Base-by-base conservation (phyloP, 2,888 invertebrate species). In the Philhelius pedissequus region DNA sequence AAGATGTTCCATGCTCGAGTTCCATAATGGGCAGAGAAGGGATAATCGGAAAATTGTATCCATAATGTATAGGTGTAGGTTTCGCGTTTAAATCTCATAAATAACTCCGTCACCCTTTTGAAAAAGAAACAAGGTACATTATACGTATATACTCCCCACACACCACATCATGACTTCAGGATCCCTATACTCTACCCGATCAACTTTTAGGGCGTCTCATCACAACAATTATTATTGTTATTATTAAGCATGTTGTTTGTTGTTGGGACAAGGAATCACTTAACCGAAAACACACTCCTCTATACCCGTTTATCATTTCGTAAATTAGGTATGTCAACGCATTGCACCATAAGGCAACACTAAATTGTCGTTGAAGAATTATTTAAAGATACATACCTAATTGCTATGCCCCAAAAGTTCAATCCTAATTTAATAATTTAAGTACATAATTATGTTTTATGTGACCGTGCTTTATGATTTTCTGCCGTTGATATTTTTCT, bases 291-390 rank as follows among this genome's bases (percentile, higher is more conserved):
- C 45, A 15, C n/a, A 62, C 45, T 62, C 43, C 20, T 43, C 38
- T 22, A 15, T 22, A 20, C 2, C 15, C 50, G n/a, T n/a, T n/a
- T n/a, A n/a, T 50, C 32, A 60, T 68, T 69, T 74, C 11, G 30
- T 74, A 50, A 74, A 69, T 80, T 74, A 80, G 74, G 60, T 69
- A 80, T 80, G 60, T 69, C 38, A 38, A n/a, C 38, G n/a, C 6
- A n/a, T 38, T 6, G 5, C 2, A n/a, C 6, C 38, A 38, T 38
- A 38, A n/a, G n/a, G 13, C 13, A 35, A n/a, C n/a, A 6, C 0
- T 38, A 38, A 35, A 35, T n/a, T 35, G 13, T n/a, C n/a, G n/a
- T n/a, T n/a, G 35, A 13, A 13, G 11, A 4, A n/a, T n/a, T n/a
- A n/a, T n/a, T n/a, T n/a, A n/a, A n/a, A n/a, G n/a, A n/a, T n/a